Evolutionary conservation across 2,797 vertebrate genomes (phyloP), one percentile per base, ranked within the genome.

Genomic region (Coilia nasus): DNA sequence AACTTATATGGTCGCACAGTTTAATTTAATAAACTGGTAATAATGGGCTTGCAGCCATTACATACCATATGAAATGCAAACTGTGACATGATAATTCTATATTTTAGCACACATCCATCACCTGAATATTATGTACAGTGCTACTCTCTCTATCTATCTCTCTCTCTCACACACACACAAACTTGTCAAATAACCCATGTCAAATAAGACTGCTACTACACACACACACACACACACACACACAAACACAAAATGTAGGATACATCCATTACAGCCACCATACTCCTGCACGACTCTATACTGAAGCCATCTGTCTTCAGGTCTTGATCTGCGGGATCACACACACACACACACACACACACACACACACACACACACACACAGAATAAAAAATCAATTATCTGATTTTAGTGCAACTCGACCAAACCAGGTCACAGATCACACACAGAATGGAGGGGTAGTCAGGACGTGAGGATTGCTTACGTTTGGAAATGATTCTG

Each of bases 221-320:
- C 57, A 57, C 12, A 57, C 56, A 57, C 56, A 57, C 60, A 21
- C 60, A 21, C 23, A 67, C 62, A 67, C 6, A 31, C 67, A 75
- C 67, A 75, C 28, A 75, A 10, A 75, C 17, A 85, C 57, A 17
- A 6, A 82, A 14, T 59, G 82, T 90, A 97, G 96, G 97, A 97
- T 98, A 98, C 97, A 92, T 99, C 98, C 98, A 99, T 99, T 90
- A 99, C 96, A 0, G 98, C 97, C 6, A 99, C 97, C 93, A 99
- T 99, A 93, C 98, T 98, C 81, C 98, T 96, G 93, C 98, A 99
- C 0, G 96, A 97, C 90, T 99, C 98, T 3, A 99, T 95, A 90
- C 93, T 97, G 92, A 99, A 99, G 15, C 97, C 97, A 0, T 97
- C 96, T 0, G 97, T 97, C 92, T 96, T 96, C 92, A 99, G 87